Evolutionary conservation across 2,797 vertebrate genomes (phyloP).

Genomic region (Epinephelus awoara): DNA sequence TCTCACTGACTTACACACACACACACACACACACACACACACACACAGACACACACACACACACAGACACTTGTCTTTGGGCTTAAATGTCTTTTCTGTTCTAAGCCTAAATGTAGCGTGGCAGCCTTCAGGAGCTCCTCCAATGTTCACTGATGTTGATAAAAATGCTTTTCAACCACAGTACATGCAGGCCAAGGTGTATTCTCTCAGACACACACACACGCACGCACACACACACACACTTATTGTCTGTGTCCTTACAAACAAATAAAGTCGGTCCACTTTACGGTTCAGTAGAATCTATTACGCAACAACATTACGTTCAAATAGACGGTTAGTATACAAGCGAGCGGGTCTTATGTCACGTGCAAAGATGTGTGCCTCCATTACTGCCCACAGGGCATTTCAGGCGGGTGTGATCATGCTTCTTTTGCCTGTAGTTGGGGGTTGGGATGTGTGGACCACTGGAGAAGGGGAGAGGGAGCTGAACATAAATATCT

Average conservation of each 20-base stretch:
- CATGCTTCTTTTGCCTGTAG: slow-evolving; percentile 60
- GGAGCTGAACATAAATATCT: slow-evolving; percentile 43
- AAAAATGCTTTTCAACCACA: slow-evolving; percentile 48
- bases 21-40: not conserved
- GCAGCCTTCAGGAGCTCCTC: slow-evolving; percentile 60
- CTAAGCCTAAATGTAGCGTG: slow-evolving; percentile 45
- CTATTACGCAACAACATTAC: slow-evolving; percentile 72
- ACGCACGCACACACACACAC: slow-evolving; percentile 22
- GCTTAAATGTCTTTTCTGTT: slow-evolving; percentile 50
- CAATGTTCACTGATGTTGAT: slow-evolving; percentile 51
- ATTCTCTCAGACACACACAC: slow-evolving; percentile 20
- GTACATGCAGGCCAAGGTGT: slow-evolving; percentile 36
- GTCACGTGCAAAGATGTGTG: slow-evolving; percentile 69
- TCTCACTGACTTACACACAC: not conserved
- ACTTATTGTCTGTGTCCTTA: slow-evolving; percentile 20
- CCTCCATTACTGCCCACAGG: slow-evolving; percentile 67
- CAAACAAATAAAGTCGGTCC: slow-evolving; percentile 52
- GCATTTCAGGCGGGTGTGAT: slow-evolving; percentile 67
- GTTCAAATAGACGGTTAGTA: slow-evolving; percentile 57
- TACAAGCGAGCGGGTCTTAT: slow-evolving; percentile 62
- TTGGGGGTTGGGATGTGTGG: slow-evolving; percentile 65
- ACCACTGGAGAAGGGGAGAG: slow-evolving; percentile 39
- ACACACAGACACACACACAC: slow-evolving; percentile 10
- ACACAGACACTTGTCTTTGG: slow-evolving; percentile 43
- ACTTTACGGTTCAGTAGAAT: slow-evolving; percentile 69